phyloP scores from a whole-genome alignment of 2,797 vertebrate genomes.

The Esox lucius region DNA sequence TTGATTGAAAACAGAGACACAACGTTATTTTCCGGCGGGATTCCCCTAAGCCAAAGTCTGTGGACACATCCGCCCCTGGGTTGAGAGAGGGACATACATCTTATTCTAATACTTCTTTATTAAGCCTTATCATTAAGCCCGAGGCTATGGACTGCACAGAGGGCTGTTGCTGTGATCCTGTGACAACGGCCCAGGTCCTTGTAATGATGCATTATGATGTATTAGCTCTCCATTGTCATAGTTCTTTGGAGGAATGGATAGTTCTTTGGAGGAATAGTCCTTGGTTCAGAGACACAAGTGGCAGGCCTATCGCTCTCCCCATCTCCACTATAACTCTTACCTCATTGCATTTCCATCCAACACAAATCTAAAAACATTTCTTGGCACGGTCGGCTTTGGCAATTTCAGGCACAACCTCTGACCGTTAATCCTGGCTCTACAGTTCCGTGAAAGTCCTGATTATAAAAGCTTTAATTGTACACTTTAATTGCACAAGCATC shows the following conservation, averaged over 20 bases:
- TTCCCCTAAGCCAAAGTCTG: constrained; percentile 70
- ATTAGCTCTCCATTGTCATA: constrained; percentile 45
- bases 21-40: constrained; percentile 67
- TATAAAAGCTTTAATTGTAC: constrained; percentile 73
- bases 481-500: constrained; percentile 66
- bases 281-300: constrained; percentile 15
- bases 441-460: constrained; percentile 69
- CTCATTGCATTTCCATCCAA: constrained; percentile 51
- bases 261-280: constrained; percentile 24
- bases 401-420: constrained; percentile 58
- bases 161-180: constrained; percentile 51
- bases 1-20: constrained; percentile 75
- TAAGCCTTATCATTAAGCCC: constrained; percentile 58
- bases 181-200: constrained; percentile 48
- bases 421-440: constrained; percentile 62
- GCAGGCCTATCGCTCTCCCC: constrained; percentile 13
- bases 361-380: constrained; percentile 53
- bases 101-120: constrained; percentile 58
- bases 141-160: constrained; percentile 44
- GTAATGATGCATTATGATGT: constrained; percentile 48
- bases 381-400: constrained; percentile 47
- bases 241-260: constrained; percentile 20
- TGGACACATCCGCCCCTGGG: constrained; percentile 60
- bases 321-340: constrained; percentile 42
- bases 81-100: constrained; percentile 43